Percentiles rank a stretch among this genome's conserved stretches.
phyloP scores from a whole-genome alignment of 1,140 invertebrate genomes.

The Lepidotrigona ventralis region DNA sequence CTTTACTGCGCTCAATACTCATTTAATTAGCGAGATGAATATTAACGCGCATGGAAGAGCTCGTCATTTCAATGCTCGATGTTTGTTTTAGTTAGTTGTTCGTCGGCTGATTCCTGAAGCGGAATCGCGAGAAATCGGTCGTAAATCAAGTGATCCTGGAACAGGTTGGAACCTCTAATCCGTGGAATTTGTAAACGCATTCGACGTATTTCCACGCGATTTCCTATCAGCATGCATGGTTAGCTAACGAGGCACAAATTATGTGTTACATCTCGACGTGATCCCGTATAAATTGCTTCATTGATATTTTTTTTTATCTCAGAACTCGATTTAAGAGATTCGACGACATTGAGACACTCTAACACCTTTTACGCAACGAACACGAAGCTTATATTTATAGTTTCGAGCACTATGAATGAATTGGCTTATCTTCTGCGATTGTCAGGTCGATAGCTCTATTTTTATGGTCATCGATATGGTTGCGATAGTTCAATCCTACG shows the following conservation, averaged over 20 bases:
- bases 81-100: not conserved
- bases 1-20: too few species aligned
- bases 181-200: not conserved
- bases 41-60: not conserved
- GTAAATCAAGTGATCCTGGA: not conserved
- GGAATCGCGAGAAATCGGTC: not conserved
- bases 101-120: not conserved
- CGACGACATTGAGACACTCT: too few species aligned
- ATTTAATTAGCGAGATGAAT: not conserved
- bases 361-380: too few species aligned
- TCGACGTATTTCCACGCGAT: not conserved
- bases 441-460: not conserved
- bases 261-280: not conserved
- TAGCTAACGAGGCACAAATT: not conserved
- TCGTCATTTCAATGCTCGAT: not conserved
- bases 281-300: not conserved
- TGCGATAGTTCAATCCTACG: not conserved
- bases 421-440: not conserved
- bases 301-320: too few species aligned
- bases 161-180: not conserved
- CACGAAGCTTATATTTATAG: too few species aligned
- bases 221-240: not conserved
- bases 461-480: not conserved
- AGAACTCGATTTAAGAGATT: too few species aligned
- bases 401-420: too few species aligned